phyloP scores from a whole-genome alignment of 2,113 vertebrate genomes.

The Chitala chitala region DNA sequence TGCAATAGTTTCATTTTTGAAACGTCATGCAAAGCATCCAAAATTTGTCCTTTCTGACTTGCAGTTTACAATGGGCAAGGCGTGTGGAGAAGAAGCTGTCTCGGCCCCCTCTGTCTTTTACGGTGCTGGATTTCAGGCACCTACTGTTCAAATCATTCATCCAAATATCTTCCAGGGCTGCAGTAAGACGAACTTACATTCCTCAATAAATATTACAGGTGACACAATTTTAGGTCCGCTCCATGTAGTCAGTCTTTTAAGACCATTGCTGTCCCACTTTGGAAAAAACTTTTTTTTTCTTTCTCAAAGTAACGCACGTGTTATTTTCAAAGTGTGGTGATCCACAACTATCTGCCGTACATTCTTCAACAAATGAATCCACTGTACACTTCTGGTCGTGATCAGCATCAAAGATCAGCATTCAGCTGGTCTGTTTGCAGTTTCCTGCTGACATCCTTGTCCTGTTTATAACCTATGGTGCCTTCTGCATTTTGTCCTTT shows the following conservation, averaged over 20 bases:
- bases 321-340: no score
- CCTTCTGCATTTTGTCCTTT: no score
- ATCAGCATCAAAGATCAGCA: no score
- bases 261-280: neutral
- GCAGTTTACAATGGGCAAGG: neutral
- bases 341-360: no score
- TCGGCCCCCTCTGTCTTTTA: neutral
- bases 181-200: neutral
- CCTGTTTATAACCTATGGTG: no score
- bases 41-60: neutral
- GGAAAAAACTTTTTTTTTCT: neutral
- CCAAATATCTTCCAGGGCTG: neutral
- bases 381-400: no score
- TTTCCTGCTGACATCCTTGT: no score
- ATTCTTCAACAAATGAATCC: no score
- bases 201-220: neutral
- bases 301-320: no score
- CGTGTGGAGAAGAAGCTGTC: neutral
- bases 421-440: no score
- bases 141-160: neutral
- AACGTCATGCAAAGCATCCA: neutral
- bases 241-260: neutral
- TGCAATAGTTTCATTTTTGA: no score
- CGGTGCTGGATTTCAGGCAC: neutral
- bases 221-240: neutral